Evolutionary conservation across 2,797 vertebrate species (phyloP).

Genomic region (Syngnathus acus): DNA sequence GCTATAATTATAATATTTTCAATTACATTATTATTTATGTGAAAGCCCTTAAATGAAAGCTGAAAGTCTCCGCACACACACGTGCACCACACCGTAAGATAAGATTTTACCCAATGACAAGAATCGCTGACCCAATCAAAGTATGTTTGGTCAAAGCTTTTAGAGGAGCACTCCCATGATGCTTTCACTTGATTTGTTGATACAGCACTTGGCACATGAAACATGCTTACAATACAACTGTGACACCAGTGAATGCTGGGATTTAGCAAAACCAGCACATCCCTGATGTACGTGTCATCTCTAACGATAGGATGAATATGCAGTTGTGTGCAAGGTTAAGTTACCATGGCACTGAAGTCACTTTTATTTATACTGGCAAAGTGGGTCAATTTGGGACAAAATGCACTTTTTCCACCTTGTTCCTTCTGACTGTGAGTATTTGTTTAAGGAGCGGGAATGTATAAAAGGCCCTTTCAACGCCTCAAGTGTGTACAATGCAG

Average conservation of each 20-base stretch:
- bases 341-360: neutral
- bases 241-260: conserved; percentile 47
- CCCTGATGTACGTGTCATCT: conserved; percentile 13
- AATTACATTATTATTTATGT: conserved; percentile 6
- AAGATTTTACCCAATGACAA: neutral
- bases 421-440: neutral
- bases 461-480: neutral
- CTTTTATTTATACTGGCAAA: neutral
- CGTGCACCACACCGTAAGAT: neutral
- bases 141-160: neutral
- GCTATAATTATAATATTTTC: neutral
- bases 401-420: neutral
- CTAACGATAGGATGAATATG: neutral
- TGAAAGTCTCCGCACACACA: neutral
- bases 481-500: neutral
- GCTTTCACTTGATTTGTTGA: conserved; percentile 40
- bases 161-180: neutral
- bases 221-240: conserved; percentile 33
- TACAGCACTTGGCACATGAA: conserved; percentile 43
- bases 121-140: neutral
- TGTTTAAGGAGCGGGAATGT: neutral
- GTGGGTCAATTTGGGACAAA: neutral
- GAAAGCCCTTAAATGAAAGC: neutral
- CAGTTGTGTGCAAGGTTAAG: neutral
- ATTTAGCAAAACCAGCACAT: conserved; percentile 37